Evolutionary conservation across 1,140 invertebrate species (phyloP).

Genomic region (Stegodyphus mimosarum): DNA sequence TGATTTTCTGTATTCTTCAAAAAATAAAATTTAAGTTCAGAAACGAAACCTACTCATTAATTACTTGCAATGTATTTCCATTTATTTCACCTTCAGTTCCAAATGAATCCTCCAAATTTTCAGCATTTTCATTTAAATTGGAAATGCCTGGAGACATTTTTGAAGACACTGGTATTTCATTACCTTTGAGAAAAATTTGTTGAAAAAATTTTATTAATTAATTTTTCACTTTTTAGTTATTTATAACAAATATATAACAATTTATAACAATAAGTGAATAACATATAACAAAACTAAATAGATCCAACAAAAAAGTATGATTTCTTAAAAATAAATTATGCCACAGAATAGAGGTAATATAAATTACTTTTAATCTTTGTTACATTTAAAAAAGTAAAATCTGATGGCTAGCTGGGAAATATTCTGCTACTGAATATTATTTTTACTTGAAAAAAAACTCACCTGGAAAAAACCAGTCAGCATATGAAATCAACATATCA

Average conservation of each 20-base stretch:
- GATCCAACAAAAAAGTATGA: too few species aligned
- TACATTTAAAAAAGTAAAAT: too few species aligned
- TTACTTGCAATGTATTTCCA: slow-evolving; percentile 16
- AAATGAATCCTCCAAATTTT: not conserved
- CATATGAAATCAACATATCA: slow-evolving; percentile 86
- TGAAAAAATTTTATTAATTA: not conserved
- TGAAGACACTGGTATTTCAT: not conserved
- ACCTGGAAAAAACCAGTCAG: slow-evolving; percentile 87
- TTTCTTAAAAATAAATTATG: too few species aligned
- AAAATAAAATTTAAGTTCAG: not conserved
- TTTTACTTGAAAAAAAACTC: slow-evolving; percentile 69
- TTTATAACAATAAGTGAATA: too few species aligned
- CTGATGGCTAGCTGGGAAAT: too few species aligned
- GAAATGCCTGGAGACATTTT: not conserved
- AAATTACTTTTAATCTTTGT: too few species aligned
- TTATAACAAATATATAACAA: too few species aligned
- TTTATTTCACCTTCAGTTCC: slow-evolving; percentile 14
- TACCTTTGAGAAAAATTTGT: not conserved
- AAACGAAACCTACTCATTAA: not conserved
- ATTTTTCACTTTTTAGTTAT: too few species aligned
- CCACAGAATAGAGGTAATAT: too few species aligned
- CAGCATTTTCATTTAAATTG: not conserved
- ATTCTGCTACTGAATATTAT: not conserved
- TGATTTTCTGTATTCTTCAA: not conserved
- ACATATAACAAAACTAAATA: too few species aligned